Percentiles rank a stretch among this genome's conserved stretches.
phyloP scores from a whole-genome alignment of 2,888 invertebrate species.

The Glomeris marginata region DNA sequence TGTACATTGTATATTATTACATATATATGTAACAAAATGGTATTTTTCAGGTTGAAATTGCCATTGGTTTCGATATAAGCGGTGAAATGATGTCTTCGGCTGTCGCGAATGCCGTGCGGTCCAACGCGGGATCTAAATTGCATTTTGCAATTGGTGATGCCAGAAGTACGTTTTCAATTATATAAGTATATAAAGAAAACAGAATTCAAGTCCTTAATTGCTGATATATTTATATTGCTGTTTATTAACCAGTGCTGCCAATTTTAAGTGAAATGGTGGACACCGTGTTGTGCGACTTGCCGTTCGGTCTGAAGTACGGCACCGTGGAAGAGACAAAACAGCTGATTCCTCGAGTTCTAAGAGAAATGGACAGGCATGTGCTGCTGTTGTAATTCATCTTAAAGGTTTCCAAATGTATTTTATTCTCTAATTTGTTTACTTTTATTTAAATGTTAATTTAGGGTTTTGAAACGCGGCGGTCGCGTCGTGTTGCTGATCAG shows the following conservation, averaged over 20 bases:
- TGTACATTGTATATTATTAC: background rate
- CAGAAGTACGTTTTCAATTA: background rate
- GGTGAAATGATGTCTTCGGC: background rate
- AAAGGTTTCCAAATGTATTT: too few relatives aligned
- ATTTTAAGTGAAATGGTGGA: background rate
- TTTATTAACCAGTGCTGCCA: background rate
- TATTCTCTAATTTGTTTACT: too few relatives aligned
- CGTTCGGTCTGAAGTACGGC: slow-evolving; percentile 7
- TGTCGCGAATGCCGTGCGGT: background rate
- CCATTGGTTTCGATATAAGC: slow-evolving; percentile 2
- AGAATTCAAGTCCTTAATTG: too few relatives aligned
- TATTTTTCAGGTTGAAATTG: slow-evolving; percentile 1
- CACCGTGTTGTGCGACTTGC: slow-evolving; percentile 5
- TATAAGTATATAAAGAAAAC: background rate
- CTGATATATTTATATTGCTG: too few relatives aligned
- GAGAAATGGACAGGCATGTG: slow-evolving; percentile 8
- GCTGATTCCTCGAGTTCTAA: slow-evolving; percentile 3
- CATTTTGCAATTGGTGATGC: background rate
- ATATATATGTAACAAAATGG: background rate
- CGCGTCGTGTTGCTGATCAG: too few relatives aligned
- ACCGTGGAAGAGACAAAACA: background rate
- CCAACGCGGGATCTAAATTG: background rate
- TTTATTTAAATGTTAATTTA: too few relatives aligned
- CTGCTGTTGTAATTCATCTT: too few relatives aligned
- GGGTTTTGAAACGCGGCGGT: too few relatives aligned